Evolutionary conservation across 2,888 invertebrate species (phyloP).

Genomic region (Chironomus tentans): DNA sequence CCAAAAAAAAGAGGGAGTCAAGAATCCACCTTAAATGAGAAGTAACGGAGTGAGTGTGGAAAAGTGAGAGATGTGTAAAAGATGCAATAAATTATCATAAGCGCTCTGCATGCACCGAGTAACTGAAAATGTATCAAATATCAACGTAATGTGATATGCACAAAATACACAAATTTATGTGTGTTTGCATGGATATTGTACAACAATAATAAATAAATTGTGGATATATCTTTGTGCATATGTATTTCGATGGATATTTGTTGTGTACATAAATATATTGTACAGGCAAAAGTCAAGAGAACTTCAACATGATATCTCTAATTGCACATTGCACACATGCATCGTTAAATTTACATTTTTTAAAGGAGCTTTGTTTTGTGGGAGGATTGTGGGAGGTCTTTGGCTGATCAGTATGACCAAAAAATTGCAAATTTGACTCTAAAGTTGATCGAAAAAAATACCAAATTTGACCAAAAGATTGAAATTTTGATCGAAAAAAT

Average conservation of each 20-base stretch:
- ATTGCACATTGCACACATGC: slow-evolving; percentile 24
- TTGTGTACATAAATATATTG: too few relatives aligned
- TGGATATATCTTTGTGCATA: not conserved
- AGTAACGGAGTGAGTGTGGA: not conserved
- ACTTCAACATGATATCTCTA: slow-evolving; percentile 20
- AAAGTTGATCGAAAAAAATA: too few relatives aligned
- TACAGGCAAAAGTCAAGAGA: slow-evolving; percentile 2
- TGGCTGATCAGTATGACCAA: too few relatives aligned
- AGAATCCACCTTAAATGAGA: not conserved
- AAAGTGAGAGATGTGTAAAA: slow-evolving; percentile 1
- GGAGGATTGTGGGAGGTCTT: not conserved
- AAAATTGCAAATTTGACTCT: too few relatives aligned
- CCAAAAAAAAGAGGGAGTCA: not conserved
- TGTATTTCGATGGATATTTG: not conserved
- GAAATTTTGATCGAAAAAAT: too few relatives aligned
- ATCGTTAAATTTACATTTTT: not conserved
- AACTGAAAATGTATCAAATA: not conserved
- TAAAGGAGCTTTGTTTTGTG: not conserved
- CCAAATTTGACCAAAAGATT: too few relatives aligned
- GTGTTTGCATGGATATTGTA: too few relatives aligned
- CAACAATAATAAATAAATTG: not conserved
- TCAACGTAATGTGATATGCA: not conserved
- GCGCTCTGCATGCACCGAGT: not conserved
- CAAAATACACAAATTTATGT: not conserved
- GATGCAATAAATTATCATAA: slow-evolving; percentile 24